Percentiles rank a stretch among this genome's conserved stretches.
Evolutionary conservation across 2,113 vertebrate genomes (phyloP).

Genomic region (Muscicapa adusta): DNA sequence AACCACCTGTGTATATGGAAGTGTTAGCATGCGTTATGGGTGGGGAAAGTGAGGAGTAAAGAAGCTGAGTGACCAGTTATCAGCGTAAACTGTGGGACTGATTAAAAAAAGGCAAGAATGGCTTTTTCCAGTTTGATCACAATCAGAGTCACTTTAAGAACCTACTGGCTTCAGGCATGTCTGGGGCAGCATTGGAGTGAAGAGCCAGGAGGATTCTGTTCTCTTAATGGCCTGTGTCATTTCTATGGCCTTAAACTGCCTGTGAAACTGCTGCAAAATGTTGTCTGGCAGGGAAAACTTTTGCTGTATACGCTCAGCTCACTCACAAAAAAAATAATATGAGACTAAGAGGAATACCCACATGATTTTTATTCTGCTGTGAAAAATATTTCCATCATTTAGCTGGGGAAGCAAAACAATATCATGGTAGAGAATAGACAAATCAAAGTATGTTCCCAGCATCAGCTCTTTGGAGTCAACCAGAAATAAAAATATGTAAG

Average conservation of each 20-base stretch:
- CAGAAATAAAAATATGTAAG: background rate
- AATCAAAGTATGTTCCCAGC: background rate
- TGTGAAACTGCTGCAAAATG: background rate
- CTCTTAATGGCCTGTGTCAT: background rate
- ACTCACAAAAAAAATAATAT: background rate
- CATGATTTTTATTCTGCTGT: background rate
- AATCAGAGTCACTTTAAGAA: background rate
- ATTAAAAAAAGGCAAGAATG: background rate
- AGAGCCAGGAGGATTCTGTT: background rate
- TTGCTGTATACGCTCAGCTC: background rate
- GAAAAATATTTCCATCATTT: background rate
- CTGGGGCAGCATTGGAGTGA: background rate
- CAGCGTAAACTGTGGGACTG: background rate
- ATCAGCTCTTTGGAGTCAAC: background rate
- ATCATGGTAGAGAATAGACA: background rate
- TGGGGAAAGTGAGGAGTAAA: background rate
- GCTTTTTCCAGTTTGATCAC: background rate
- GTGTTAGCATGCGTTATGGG: background rate
- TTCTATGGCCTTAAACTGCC: background rate
- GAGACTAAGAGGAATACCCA: background rate
- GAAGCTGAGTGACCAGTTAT: background rate
- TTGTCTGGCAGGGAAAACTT: background rate
- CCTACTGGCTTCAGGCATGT: background rate
- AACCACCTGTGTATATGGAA: background rate
- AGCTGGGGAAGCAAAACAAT: background rate